Evolutionary conservation across 2,113 vertebrate genomes (phyloP).

Genomic region (Myrmophylax atrothorax): DNA sequence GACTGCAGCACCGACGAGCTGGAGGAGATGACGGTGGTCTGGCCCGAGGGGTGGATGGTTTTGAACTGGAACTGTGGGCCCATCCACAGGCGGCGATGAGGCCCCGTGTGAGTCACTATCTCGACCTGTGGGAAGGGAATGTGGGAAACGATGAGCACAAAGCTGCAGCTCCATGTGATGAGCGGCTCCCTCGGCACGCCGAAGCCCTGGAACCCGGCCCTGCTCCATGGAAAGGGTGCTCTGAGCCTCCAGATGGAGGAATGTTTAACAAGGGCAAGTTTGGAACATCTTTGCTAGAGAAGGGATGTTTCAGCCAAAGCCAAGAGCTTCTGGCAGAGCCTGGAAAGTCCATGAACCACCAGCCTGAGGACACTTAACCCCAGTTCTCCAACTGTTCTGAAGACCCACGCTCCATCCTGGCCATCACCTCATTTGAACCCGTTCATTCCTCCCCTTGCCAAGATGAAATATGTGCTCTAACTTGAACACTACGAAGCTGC

Average conservation of each 20-base stretch:
- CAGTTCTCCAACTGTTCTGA: not conserved
- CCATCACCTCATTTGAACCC: not conserved
- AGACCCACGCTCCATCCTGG: accelerated
- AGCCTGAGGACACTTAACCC: not conserved
- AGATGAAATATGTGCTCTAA: not conserved
- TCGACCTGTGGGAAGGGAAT: conserved; percentile 87
- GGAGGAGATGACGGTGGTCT: conserved; percentile 97
- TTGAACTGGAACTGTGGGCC: conserved; percentile 99
- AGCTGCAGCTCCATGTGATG: accelerated
- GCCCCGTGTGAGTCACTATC: conserved; percentile 97
- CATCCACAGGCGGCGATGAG: conserved; percentile 97
- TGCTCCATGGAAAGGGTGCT: not conserved
- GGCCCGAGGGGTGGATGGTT: conserved; percentile 97
- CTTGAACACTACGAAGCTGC: accelerated
- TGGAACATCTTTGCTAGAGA: accelerated
- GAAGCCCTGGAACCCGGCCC: not conserved
- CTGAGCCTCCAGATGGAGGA: not conserved
- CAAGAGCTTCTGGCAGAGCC: not conserved
- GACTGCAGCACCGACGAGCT: conserved; percentile 97
- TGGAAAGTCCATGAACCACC: not conserved
- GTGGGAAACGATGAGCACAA: not conserved
- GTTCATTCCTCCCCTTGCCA: not conserved
- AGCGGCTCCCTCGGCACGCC: accelerated
- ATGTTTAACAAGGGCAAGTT: not conserved
- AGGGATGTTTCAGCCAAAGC: not conserved